Base-by-base conservation (phyloP, 2,113 vertebrate genomes). In the Aptenodytes patagonicus region DNA sequence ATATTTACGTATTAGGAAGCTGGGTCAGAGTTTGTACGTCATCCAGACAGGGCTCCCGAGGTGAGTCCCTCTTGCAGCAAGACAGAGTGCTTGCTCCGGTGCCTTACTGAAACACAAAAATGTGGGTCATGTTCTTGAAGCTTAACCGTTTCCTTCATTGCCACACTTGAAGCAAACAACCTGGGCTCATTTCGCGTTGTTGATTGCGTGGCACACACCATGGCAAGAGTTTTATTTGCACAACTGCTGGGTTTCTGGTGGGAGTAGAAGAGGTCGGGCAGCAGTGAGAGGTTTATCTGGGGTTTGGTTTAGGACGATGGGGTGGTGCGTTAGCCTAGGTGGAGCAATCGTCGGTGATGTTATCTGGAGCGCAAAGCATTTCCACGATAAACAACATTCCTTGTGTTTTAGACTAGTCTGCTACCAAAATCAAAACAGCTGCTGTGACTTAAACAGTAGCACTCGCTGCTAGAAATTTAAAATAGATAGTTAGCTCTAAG, bases 331-430 rank as follows among this genome's bases (percentile, higher is more conserved):
- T 96, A 44, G 46, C 71, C 46, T 79, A 77, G 84, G 77, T 91
- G 69, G 83, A 89, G 89, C 93, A 70, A 12, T 76, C 51, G 11
- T 72, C 20, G 15, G 61, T 88, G 92, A 95, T 71, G n/a, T 87
- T 97, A 82, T 90, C 86, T 90, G 58, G 26, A 91, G 29, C 52
- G 11, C 83, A 51, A 95, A 80, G 92, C 95, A 90, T 94, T 97
- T 96, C 97, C 95, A 75, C 49, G 28, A 40, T 90, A 93, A 96
- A 95, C 79, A 90, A 42, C 96, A 95, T 97, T 97, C 96, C 97
- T 97, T 24, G n/a, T 97, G 77, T 98, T 98, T 98, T 96, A 96
- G 83, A 95, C 69, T 69, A 71, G 58, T 46, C 92, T 84, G 47
- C 87, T 94, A 61, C 90, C 82, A 87, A 92, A 96, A 79, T 93